Evolutionary conservation across 2,888 invertebrate species (phyloP).

Genomic region (Leuctra nigra): DNA sequence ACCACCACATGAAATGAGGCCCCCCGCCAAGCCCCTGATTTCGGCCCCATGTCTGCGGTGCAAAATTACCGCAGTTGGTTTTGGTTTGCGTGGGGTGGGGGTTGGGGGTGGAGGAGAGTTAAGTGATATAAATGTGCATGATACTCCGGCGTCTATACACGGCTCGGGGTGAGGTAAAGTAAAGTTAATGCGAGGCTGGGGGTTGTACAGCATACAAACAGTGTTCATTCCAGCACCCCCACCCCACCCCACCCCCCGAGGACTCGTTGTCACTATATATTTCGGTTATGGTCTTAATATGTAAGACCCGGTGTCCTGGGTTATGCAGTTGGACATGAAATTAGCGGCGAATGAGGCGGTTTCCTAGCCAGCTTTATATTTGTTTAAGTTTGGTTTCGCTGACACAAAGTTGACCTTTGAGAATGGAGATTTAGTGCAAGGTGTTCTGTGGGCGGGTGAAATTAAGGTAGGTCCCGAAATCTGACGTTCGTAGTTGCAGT

Average conservation of each 20-base stretch:
- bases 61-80: not conserved
- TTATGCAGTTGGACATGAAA: too few species aligned
- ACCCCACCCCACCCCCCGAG: not conserved
- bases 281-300: constrained; percentile 11
- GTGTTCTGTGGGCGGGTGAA: too few species aligned
- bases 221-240: not conserved
- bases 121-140: constrained; percentile 14
- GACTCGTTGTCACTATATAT: constrained; percentile 15
- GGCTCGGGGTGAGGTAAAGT: not conserved
- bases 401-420: too few species aligned
- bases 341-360: too few species aligned
- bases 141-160: not conserved
- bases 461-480: too few species aligned
- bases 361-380: too few species aligned
- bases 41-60: not conserved
- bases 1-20: too few species aligned
- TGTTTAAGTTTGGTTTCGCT: too few species aligned
- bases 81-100: not conserved
- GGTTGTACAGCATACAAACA: not conserved
- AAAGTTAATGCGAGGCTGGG: constrained; percentile 1
- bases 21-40: too few species aligned
- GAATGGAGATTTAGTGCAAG: too few species aligned
- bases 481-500: too few species aligned
- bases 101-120: not conserved
- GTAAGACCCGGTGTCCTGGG: constrained; percentile 1